Evolutionary conservation across 2,113 vertebrate genomes (phyloP).

Genomic region (Gila orcuttii): DNA sequence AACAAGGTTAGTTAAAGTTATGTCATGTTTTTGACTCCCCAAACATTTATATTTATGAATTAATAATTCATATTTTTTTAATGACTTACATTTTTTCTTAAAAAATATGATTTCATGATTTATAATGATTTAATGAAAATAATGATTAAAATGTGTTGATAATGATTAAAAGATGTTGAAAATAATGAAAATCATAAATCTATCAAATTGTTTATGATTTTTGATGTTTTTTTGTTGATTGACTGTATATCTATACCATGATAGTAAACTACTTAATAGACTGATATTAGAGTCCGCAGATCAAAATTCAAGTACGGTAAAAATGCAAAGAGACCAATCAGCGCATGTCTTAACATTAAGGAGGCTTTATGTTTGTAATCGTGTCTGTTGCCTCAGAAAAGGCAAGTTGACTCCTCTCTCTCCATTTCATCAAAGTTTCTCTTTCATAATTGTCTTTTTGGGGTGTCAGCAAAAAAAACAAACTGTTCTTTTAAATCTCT

Average conservation of each 20-base stretch:
- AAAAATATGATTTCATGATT: not conserved
- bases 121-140: not conserved
- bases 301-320: not conserved
- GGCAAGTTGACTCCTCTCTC: not conserved
- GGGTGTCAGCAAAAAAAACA: not conserved
- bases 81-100: not conserved
- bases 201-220: not conserved
- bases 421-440: not conserved
- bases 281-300: not conserved
- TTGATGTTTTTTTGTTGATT: not conserved
- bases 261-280: not conserved
- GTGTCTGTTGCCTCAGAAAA: not conserved
- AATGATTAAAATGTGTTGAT: not conserved
- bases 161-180: not conserved
- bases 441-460: not conserved
- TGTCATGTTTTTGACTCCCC: not conserved
- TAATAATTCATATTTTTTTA: not conserved
- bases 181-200: not conserved
- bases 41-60: not conserved
- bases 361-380: slow-evolving; percentile 1
- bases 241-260: not conserved
- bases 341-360: not conserved
- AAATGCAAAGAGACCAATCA: not conserved
- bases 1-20: not conserved
- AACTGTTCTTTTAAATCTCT: not conserved